Percentiles rank a stretch among this genome's conserved stretches.
Conservation (phyloP, 2,797 vertebrate species). For the Galagoides demidoff region DNA sequence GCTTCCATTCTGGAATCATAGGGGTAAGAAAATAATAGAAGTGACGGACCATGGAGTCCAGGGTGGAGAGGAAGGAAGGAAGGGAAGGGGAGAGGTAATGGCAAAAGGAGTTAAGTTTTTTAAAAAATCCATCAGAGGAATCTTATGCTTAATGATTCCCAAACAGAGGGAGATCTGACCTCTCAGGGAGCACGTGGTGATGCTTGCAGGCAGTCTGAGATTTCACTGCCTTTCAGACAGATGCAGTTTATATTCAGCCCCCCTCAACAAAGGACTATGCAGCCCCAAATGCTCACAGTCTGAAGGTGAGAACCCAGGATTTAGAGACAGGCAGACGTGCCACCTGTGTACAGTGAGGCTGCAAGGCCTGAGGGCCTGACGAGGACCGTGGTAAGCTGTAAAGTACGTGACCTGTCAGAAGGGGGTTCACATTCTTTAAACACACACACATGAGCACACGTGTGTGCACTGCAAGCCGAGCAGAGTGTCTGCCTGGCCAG, state of each 20-base stretch:
- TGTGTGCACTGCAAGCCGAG: background rate
- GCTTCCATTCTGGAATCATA: background rate
- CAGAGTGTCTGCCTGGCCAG: background rate
- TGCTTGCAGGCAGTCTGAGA: background rate
- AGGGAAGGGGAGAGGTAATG: rapidly evolving
- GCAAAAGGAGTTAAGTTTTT: background rate
- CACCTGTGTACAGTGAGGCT: rapidly evolving
- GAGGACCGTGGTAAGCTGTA: background rate
- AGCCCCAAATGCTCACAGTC: rapidly evolving
- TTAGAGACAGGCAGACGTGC: background rate
- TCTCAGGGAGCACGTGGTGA: background rate
- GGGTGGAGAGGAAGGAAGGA: background rate
- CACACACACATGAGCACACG: background rate
- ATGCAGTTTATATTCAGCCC: too few relatives aligned
- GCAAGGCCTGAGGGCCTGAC: rapidly evolving
- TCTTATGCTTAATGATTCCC: background rate
- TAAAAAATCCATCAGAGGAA: background rate
- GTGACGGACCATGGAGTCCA: background rate
- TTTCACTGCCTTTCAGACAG: background rate
- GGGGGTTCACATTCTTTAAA: background rate
- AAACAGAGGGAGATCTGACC: background rate
- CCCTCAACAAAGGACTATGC: rapidly evolving
- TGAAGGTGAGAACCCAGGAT: background rate
- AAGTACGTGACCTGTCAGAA: rapidly evolving
- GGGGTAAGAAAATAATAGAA: background rate